These are phyloP conservation scores for Vanessa atalanta DNA, from an alignment of 1,140 invertebrate species.

Conservation along the genomic window DNA sequence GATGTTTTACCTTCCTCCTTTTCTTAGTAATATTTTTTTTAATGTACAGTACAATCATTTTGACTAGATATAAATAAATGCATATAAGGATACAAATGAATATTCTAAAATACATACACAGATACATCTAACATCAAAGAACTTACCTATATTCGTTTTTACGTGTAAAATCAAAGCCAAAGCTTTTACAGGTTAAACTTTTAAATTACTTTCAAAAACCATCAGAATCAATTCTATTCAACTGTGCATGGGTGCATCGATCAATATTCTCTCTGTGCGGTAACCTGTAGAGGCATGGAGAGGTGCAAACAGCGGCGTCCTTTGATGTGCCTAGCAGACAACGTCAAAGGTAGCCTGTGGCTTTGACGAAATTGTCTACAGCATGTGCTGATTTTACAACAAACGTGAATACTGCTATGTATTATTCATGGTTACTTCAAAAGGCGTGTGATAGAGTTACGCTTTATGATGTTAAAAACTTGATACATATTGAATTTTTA, in stretches of 20 bases:
- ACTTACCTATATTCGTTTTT: too few species aligned
- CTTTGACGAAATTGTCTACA: constrained; percentile 58
- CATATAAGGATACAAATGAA: too few species aligned
- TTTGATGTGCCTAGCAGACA: constrained; percentile 49
- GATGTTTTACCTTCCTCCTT: too few species aligned
- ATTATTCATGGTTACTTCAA: constrained; percentile 48
- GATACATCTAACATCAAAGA: too few species aligned
- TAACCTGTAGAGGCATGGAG: constrained; percentile 48
- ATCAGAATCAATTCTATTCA: constrained; percentile 9
- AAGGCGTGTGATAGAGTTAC: constrained; percentile 1
- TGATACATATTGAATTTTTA: neutral
- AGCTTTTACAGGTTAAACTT: neutral
- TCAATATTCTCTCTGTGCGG: constrained; percentile 54
- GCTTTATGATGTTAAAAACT: constrained; percentile 9
- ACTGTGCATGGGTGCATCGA: constrained; percentile 45
- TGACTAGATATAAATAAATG: too few species aligned
- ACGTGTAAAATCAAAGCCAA: neutral
- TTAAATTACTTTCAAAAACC: constrained; percentile 7
- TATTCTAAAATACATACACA: too few species aligned
- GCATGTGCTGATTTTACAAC: constrained; percentile 45
- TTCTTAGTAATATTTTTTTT: too few species aligned
- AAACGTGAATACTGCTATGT: constrained; percentile 40
- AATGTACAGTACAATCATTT: too few species aligned
- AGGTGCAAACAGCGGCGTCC: constrained; percentile 55
- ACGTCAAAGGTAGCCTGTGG: constrained; percentile 52